phyloP scores from a whole-genome alignment of 2,797 vertebrate genomes.

The Sardinella longiceps region DNA sequence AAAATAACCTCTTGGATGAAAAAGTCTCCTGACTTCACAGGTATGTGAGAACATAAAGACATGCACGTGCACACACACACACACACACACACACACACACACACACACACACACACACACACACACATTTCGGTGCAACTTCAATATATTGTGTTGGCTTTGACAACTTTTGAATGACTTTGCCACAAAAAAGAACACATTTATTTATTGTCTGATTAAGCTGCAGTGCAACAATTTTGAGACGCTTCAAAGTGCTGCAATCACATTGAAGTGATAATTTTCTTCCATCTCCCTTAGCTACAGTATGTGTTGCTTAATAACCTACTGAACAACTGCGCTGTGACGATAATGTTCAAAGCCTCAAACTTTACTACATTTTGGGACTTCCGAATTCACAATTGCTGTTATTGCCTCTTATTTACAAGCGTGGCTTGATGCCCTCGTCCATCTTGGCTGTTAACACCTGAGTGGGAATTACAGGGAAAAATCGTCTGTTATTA shows the following conservation, averaged over 20 bases:
- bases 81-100: not conserved
- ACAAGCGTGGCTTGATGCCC: not conserved
- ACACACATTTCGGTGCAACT: not conserved
- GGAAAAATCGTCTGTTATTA: conserved; percentile 1
- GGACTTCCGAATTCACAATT: not conserved
- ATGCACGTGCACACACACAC: not conserved
- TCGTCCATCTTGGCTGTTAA: not conserved
- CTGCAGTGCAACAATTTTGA: not conserved
- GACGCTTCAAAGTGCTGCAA: no score
- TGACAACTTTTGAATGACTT: not conserved
- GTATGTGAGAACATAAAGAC: not conserved
- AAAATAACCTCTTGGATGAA: not conserved
- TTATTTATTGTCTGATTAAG: not conserved
- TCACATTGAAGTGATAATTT: not conserved
- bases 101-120: not conserved
- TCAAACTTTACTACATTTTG: not conserved
- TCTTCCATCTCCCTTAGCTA: not conserved
- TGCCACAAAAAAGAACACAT: not conserved
- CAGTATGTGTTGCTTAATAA: not conserved
- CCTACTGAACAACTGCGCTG: not conserved
- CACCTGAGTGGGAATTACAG: not conserved
- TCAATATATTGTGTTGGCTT: not conserved
- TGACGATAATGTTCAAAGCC: not conserved
- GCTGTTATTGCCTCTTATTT: not conserved
- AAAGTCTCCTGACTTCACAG: not conserved